Conservation (phyloP, 2,797 vertebrate genomes). For the Acanthopagrus latus region DNA sequence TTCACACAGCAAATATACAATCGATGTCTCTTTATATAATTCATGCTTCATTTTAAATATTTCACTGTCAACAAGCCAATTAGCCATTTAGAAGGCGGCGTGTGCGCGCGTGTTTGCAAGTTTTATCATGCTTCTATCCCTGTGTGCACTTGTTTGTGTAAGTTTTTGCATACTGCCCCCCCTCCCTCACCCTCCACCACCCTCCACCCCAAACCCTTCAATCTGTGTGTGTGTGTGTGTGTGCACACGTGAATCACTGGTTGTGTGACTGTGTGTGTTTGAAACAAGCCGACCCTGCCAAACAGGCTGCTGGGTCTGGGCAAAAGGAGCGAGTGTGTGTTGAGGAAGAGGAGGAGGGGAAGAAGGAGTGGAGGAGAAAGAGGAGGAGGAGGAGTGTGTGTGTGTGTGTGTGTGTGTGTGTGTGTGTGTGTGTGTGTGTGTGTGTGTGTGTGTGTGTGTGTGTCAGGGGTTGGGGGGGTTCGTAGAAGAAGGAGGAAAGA, state of each 20-base stretch:
- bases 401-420: slow-evolving; percentile 7
- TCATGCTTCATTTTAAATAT: slow-evolving; percentile 76
- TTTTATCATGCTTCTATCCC: neutral
- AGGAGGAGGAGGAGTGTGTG: neutral
- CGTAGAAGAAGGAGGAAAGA: slow-evolving; percentile 47
- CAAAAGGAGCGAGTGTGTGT: slow-evolving; percentile 27
- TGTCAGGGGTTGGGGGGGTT: slow-evolving; percentile 36
- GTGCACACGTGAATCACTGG: neutral
- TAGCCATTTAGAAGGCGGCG: slow-evolving; percentile 39
- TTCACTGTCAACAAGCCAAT: slow-evolving; percentile 75
- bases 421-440: slow-evolving; percentile 9
- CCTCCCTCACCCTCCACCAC: neutral
- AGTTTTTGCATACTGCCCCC: neutral
- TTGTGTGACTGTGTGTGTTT: slow-evolving; percentile 14
- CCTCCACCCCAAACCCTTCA: no score
- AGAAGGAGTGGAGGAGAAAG: slow-evolving; percentile 14
- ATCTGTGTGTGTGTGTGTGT: neutral
- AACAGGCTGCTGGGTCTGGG: slow-evolving; percentile 49
- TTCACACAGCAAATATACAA: slow-evolving; percentile 72
- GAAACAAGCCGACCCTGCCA: slow-evolving; percentile 43
- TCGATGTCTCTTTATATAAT: slow-evolving; percentile 76
- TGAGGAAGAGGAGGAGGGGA: slow-evolving; percentile 34
- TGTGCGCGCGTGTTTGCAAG: slow-evolving; percentile 5
- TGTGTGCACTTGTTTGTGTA: slow-evolving; percentile 18
- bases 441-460: slow-evolving; percentile 18